Evolutionary conservation across 2,797 vertebrate species (phyloP).

Genomic region (Anableps anableps): DNA sequence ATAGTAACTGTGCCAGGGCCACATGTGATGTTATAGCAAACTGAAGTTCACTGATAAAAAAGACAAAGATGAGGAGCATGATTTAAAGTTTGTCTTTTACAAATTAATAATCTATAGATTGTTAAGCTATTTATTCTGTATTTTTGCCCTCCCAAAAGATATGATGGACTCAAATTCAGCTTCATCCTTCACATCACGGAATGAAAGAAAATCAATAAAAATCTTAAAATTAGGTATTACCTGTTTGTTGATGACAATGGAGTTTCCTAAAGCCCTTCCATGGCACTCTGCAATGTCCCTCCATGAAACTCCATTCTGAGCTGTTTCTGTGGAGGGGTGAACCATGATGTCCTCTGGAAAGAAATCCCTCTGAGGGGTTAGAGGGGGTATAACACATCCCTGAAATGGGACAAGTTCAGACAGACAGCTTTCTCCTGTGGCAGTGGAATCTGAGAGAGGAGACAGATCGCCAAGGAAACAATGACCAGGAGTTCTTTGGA

Average conservation of each 20-base stretch:
- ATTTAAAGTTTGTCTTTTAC: not conserved
- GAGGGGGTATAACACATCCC: conserved; percentile 74
- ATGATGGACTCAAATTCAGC: not conserved
- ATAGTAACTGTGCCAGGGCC: too few species aligned
- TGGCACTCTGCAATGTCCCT: conserved; percentile 76
- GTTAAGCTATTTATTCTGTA: not conserved
- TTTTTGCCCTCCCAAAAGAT: not conserved
- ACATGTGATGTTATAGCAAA: not conserved
- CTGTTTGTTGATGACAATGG: conserved; percentile 83
- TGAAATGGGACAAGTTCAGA: conserved; percentile 72
- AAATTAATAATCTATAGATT: not conserved
- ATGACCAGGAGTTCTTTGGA: not conserved
- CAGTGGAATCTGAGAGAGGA: conserved; percentile 79
- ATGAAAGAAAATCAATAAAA: not conserved
- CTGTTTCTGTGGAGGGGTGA: conserved; percentile 27
- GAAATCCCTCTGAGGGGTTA: conserved; percentile 58
- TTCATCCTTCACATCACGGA: not conserved
- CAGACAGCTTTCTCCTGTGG: conserved; percentile 76
- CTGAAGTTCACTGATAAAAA: not conserved
- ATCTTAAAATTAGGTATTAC: conserved; percentile 61
- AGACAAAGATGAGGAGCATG: too few species aligned
- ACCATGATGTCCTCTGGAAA: conserved; percentile 42
- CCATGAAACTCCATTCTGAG: conserved; percentile 76
- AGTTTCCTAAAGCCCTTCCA: conserved; percentile 75
- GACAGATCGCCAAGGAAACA: not conserved